Evolutionary conservation across 2,113 vertebrate species (phyloP), one percentile per base, ranked within the genome.

Genomic region (Parus major): DNA sequence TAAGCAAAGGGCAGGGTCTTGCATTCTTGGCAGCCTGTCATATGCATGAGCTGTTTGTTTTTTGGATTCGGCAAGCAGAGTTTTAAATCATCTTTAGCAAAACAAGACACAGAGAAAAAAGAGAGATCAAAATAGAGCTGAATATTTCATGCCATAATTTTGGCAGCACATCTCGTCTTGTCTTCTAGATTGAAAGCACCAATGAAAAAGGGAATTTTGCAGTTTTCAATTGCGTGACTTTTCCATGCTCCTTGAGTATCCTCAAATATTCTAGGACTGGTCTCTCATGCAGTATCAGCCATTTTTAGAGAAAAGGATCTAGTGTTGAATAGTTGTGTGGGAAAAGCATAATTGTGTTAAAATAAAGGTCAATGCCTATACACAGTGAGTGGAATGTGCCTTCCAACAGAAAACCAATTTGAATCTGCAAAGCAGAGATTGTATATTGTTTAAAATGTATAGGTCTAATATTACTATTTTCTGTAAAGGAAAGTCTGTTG

Each of bases 71-170:
- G 82, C 64, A 90, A 93, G 90, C 90, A 90, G 90, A 73, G 79
- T 93, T 97, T 95, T 96, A 96, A 96, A 95, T 96, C 90, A 93
- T 96, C 82, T 94, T 86, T 71, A 88, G 88, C 90, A 92, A 95
- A 96, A 96, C 79, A 94, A 95, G 90, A 93, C 85, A 87, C 31
- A 46, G 79, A 82, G 73, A 52, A 96, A 93, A 92, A 94, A 84
- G 86, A 89, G 44, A 88, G 71, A 94, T 93, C 93, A 94, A 95
- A 96, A 96, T 91, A 96, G 75, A 93, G 53, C 80, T 81, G 82
- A 94, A 88, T 96, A 94, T 86, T 93, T 96, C 82, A 90, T 94
- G 90, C 82, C 85, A 78, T 80, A 96, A 77, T 94, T 93, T 95
- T 95, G 94, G 95, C 92, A 94, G 72, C 64, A 83, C 14, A 21